Conservation (phyloP, 2,113 vertebrate species). For the Gnathonemus longibarbis region DNA sequence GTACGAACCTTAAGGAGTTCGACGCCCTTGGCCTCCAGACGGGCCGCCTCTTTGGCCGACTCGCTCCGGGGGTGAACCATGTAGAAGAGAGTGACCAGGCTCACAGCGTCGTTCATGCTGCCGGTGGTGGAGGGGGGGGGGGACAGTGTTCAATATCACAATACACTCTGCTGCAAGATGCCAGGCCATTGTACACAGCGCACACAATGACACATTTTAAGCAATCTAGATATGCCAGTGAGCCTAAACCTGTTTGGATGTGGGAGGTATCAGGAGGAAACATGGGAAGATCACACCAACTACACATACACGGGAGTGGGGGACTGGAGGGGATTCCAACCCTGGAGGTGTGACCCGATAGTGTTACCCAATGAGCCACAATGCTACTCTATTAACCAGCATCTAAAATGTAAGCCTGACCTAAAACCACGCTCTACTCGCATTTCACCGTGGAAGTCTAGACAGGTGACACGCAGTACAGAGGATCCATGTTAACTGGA, state of each 20-base stretch:
- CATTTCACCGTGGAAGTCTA: neutral
- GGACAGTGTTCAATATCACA: neutral
- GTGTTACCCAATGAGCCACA: neutral
- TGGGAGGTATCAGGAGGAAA: neutral
- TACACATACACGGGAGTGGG: neutral
- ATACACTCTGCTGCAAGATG: neutral
- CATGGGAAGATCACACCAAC: neutral
- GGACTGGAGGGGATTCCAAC: neutral
- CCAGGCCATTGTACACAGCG: neutral
- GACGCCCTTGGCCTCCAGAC: conserved; percentile 59
- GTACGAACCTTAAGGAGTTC: conserved; percentile 76
- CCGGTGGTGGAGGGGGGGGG: neutral
- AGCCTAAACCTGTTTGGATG: neutral
- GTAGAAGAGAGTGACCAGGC: conserved; percentile 76
- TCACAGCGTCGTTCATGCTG: conserved; percentile 73
- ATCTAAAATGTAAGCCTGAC: neutral
- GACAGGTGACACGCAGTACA: neutral
- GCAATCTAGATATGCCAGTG: neutral
- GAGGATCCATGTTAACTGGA: neutral
- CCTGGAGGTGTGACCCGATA: neutral
- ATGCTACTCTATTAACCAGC: neutral
- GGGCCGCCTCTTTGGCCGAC: conserved; percentile 68
- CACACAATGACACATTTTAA: no score
- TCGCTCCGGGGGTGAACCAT: conserved; percentile 77
- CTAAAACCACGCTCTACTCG: neutral